Evolutionary conservation across 2,797 vertebrate genomes (phyloP).

Genomic region (Pyrrhura leucotis): DNA sequence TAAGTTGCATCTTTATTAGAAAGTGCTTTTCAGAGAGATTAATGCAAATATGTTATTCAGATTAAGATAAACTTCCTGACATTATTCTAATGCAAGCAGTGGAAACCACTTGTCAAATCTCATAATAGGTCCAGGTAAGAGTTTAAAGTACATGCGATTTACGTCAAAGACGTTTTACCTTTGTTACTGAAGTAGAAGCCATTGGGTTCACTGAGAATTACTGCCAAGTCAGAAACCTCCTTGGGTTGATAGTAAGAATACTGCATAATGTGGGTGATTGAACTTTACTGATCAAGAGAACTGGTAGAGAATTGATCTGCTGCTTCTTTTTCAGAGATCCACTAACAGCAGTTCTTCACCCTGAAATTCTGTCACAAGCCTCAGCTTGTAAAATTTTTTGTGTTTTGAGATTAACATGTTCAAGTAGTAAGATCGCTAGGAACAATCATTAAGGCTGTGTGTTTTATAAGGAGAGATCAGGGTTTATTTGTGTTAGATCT

Average conservation of each 20-base stretch:
- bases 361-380: not conserved
- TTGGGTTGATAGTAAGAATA: not conserved
- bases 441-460: not conserved
- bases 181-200: not conserved
- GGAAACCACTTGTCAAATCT: not conserved
- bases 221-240: not conserved
- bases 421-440: not conserved
- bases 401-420: not conserved
- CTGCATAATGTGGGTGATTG: not conserved
- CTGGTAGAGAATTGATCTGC: not conserved
- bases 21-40: not conserved
- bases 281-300: not conserved
- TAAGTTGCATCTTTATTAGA: not conserved
- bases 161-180: constrained; percentile 23
- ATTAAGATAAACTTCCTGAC: constrained; percentile 6
- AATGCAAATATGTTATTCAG: not conserved
- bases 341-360: not conserved
- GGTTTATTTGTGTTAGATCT: not conserved
- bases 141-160: constrained; percentile 45
- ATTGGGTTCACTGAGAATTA: not conserved
- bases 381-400: not conserved
- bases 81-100: not conserved
- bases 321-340: not conserved
- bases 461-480: not conserved
- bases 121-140: not conserved